Evolutionary conservation across 2,888 invertebrate species (phyloP), one percentile per base, ranked within the genome.

Genomic region (Pammene fasciana): DNA sequence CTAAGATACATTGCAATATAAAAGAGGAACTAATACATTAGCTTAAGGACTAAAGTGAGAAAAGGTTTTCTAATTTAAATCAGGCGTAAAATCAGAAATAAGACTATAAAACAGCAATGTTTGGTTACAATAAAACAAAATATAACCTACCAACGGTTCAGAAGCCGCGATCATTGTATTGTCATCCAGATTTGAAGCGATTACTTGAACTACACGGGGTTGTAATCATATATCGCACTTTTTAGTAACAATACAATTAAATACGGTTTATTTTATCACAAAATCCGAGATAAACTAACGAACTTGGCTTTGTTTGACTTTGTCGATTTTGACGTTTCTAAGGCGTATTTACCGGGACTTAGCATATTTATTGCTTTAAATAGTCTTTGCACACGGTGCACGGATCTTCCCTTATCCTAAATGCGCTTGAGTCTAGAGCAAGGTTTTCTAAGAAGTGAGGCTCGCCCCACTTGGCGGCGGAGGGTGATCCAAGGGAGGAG

Each of bases 151-250:
- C 96, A 96, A 94, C 93, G 97, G 97, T 93, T 97, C 97, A 92
- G 96, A 96, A 93, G 97, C 97, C 94, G 97, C 96, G 92, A 97
- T 97, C 96, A 97, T 97, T 92, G 93, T 95, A 93, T 94, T 94
- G 89, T 95, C 97, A 96, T 97, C 97, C 97, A 97, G 97, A 97
- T 97, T 97, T 96, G 95, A 84, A 89, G 82, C 78, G 81, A 84
- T 85, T 77, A 82, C 76, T 79, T 72, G 75, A 72, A 76, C 82
- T 76, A 75, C 82, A 74, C 78, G 72, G 75, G 72, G 75, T 75
- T 75, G 75, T 78, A 80, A 83, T 73, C 78, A 79, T 76, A 76
- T 61, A 80, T 72, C 74, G 34, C 72, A 48, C 55, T 61, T 54
- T 34, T 62, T 54, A 73, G 74, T 75, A 74, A 71, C 72, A 67